Evolutionary conservation across 2,797 vertebrate genomes (phyloP), one percentile per base, ranked within the genome.

Genomic region (Chanos chanos): DNA sequence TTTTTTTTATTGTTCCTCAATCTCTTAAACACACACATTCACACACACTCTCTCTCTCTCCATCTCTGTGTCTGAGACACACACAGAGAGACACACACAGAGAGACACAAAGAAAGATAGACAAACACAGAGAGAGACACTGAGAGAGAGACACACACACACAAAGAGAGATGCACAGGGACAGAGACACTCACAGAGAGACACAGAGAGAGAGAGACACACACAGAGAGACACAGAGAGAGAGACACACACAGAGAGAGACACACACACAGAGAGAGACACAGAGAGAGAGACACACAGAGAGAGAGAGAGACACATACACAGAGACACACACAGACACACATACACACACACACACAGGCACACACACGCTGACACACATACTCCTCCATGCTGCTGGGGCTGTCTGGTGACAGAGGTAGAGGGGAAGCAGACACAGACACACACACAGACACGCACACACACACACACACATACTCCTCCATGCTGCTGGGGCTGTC

Each of bases 401-500:
- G n/a, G n/a, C n/a, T n/a, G n/a, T n/a, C n/a, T n/a, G 30, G 25
- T 28, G 19, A 52, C 0, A 7, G 7, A 28, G 8, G 16, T 9
- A 22, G 5, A 19, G 30, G 33, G 4, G 27, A 9, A 45, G n/a
- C n/a, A n/a, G n/a, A n/a, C n/a, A n/a, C n/a, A n/a, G n/a, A n/a
- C n/a, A 37, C n/a, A 51, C 25, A 30, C 13, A 13, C 22, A 36
- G 13, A 12, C 31, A 28, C 22, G 36, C 13, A 71, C 18, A 55
- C 24, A 30, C 13, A 30, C 13, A 31, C 24, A 31, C 10, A 33
- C 44, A 60, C 80, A 70, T 73, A 90, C 87, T 84, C 75, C 0
- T 84, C 75, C 40, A 84, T 10, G 73, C 79, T 83, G 73, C 72
- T 80, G 24, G 81, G 74, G 72, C 81, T 83, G 71, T 83, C 78